A percentile compares a stretch with the other conserved stretches of the same genome.
Conservation (phyloP, 2,113 vertebrate species). For the Haliaeetus leucogaster region DNA sequence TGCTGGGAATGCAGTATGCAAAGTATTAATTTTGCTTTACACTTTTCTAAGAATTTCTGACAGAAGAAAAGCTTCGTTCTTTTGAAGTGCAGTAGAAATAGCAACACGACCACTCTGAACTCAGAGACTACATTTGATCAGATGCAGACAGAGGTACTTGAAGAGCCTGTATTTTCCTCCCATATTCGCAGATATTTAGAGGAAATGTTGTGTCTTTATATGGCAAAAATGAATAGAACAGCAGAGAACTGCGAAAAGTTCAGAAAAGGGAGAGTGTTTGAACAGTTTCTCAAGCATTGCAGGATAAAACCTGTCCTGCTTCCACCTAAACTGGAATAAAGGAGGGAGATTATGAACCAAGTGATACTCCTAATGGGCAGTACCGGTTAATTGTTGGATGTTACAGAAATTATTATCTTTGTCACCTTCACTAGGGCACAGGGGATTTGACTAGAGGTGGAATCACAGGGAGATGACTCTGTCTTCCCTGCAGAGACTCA, state of each 20-base stretch:
- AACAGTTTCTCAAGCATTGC: not conserved
- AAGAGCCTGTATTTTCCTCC: not conserved
- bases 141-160: not conserved
- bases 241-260: not conserved
- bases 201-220: not conserved
- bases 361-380: not conserved
- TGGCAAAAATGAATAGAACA: not conserved
- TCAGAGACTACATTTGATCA: not conserved
- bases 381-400: not conserved
- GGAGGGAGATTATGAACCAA: not conserved
- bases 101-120: fast-evolving
- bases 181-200: not conserved
- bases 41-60: not conserved
- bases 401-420: not conserved
- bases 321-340: not conserved
- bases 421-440: not conserved
- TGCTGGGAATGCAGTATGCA: not conserved
- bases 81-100: conserved; percentile 2
- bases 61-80: not conserved
- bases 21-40: not conserved
- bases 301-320: not conserved
- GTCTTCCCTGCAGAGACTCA: not conserved
- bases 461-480: not conserved
- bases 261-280: not conserved
- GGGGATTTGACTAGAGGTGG: not conserved